Evolutionary conservation across 2,888 invertebrate species (phyloP), one percentile per base, ranked within the genome.

Genomic region (Cistogaster globosa): DNA sequence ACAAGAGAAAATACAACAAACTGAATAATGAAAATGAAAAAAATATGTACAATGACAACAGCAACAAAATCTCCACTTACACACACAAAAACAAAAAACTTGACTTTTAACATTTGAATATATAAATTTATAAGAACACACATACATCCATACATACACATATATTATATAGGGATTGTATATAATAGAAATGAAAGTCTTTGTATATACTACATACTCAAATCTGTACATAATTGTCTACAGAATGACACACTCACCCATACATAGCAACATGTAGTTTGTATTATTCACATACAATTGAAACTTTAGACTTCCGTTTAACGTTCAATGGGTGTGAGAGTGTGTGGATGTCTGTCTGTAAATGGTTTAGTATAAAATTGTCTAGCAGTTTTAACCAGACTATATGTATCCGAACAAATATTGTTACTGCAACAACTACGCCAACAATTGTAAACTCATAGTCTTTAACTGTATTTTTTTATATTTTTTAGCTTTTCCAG

Each of bases 221-320:
- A 32, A 22, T 71, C 63, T n/a, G 62, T 42, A 76, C 48, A 42
- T 48, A 51, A 55, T 26, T 69, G 68, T 65, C 69, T 71, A 67
- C 75, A 62, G 22, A 62, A 60, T 22, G 12, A n/a, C 48, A 62
- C 42, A 74, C 14, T 45, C 51, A 45, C 53, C 9, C 42, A 65
- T 51, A 58, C 36, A 77, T 32, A 48, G 11, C 14, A 7, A 45
- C 32, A 38, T 20, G 2, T 74, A 20, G 48, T 67, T 68, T 60
- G 20, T 53, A 45, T 48, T 68, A 62, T 60, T 62, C 68, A 68
- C 83, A 83, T 60, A 84, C 84, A 86, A 82, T 63, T 80, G 79
- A 76, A 82, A 86, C 72, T 84, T 65, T 79, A 86, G 79, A 86
- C 86, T 82, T 86, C 84, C 86, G 81, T 76, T 82, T 62, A 55